Conservation (phyloP, 2,888 invertebrate species). For the Timema podura region DNA sequence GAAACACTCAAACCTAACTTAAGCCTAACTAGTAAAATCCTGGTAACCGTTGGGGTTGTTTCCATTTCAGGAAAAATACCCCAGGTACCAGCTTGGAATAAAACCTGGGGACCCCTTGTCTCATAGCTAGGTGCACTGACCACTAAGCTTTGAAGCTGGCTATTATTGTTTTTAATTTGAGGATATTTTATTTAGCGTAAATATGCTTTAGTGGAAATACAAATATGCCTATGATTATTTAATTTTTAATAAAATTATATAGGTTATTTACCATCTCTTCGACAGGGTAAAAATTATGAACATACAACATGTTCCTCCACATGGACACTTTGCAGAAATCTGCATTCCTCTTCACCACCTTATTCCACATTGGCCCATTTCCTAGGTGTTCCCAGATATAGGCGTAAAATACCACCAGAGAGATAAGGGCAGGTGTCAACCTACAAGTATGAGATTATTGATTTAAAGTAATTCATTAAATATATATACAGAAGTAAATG, state of each 20-base stretch:
- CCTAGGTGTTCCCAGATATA: conserved; percentile 62
- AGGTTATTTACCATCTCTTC: conserved; percentile 59
- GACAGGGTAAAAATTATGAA: conserved; percentile 65
- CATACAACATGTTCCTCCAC: conserved; percentile 64
- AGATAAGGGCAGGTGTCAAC: conserved; percentile 59
- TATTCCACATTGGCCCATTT: conserved; percentile 64
- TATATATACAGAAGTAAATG: neutral
- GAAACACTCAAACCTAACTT: too few relatives aligned
- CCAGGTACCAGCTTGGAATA: too few relatives aligned
- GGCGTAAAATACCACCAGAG: conserved; percentile 62
- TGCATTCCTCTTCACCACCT: conserved; percentile 57
- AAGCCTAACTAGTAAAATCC: too few relatives aligned
- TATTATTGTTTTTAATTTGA: neutral
- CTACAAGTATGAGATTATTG: conserved; percentile 42
- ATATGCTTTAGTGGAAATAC: too few relatives aligned
- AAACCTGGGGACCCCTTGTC: too few relatives aligned
- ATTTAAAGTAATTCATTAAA: neutral
- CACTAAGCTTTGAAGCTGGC: neutral
- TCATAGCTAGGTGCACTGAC: too few relatives aligned
- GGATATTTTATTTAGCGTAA: neutral
- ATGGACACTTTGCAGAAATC: conserved; percentile 61
- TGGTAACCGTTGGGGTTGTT: too few relatives aligned
- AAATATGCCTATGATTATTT: too few relatives aligned
- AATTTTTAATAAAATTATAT: too few relatives aligned
- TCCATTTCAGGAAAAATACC: too few relatives aligned